These are phyloP conservation scores for Hanleya hanleyi DNA, from an alignment of 2,888 invertebrate genomes.

Conservation along the genomic window DNA sequence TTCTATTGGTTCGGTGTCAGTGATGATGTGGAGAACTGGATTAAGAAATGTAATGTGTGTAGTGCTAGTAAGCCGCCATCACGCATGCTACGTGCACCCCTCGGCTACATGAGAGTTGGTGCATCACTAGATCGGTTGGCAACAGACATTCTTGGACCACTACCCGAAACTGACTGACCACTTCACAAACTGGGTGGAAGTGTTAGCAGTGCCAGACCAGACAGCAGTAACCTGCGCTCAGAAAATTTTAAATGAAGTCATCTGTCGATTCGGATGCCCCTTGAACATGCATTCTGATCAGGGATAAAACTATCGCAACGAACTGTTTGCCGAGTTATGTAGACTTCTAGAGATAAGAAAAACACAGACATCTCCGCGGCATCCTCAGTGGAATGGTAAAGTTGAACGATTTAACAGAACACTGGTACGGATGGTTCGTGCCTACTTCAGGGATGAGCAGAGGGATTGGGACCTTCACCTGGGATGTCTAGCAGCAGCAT, in stretches of 20 bases:
- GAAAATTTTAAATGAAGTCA: not conserved
- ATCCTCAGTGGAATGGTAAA: slow-evolving; percentile 34
- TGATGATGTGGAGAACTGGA: slow-evolving; percentile 3
- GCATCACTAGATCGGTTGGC: slow-evolving; percentile 22
- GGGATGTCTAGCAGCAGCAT: slow-evolving; percentile 32
- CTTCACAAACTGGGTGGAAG: slow-evolving; percentile 19
- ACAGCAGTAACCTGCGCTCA: not conserved
- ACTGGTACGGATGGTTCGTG: slow-evolving; percentile 29
- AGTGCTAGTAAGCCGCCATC: slow-evolving; percentile 7
- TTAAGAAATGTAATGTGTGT: slow-evolving; percentile 15
- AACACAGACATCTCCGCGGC: slow-evolving; percentile 24
- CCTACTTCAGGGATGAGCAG: slow-evolving; percentile 24
- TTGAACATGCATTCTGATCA: slow-evolving; percentile 2
- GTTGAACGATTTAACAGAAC: too few species aligned
- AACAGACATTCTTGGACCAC: slow-evolving; percentile 27
- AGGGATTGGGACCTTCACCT: slow-evolving; percentile 35
- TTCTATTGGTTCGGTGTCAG: slow-evolving; percentile 25
- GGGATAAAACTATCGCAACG: slow-evolving; percentile 6
- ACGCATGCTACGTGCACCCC: not conserved
- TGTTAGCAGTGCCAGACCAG: slow-evolving; percentile 15
- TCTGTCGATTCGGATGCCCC: not conserved
- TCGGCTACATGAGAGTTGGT: slow-evolving; percentile 18
- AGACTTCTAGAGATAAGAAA: slow-evolving; percentile 8
- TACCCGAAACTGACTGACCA: slow-evolving; percentile 17
- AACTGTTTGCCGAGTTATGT: slow-evolving; percentile 16